A percentile compares a stretch with the other conserved stretches of the same genome.
phyloP scores from a whole-genome alignment of 2,113 vertebrate species.

The Coreoperca whiteheadi region DNA sequence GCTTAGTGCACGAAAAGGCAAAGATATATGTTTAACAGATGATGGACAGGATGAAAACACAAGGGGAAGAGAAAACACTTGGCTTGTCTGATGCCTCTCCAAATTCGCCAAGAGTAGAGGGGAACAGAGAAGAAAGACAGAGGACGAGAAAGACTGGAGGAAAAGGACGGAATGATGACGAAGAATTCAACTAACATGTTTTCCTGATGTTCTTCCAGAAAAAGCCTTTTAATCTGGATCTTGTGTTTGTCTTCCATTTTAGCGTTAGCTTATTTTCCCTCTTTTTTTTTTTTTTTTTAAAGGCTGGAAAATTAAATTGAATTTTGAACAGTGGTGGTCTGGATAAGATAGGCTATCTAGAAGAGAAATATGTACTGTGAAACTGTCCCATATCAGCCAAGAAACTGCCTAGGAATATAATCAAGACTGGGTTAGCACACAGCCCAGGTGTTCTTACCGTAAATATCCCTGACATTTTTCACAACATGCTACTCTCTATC shows the following conservation, averaged over 20 bases:
- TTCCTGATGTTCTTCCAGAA: slow-evolving; percentile 45
- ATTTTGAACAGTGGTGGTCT: background rate
- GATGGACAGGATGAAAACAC: background rate
- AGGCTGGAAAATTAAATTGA: slow-evolving; percentile 5
- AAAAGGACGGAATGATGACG: background rate
- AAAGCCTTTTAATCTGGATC: slow-evolving; percentile 24
- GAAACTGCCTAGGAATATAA: slow-evolving; percentile 25
- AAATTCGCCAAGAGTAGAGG: background rate
- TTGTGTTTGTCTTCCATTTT: slow-evolving; percentile 15
- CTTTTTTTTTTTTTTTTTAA: background rate
- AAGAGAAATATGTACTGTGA: slow-evolving; percentile 9
- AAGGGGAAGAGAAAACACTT: slow-evolving; percentile 10
- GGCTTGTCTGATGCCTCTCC: background rate
- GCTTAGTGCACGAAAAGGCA: slow-evolving; percentile 2
- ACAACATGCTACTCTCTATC: slow-evolving; percentile 10
- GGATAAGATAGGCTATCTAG: background rate
- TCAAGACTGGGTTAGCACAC: slow-evolving; percentile 21
- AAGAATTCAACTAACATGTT: slow-evolving; percentile 11
- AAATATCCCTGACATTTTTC: slow-evolving; percentile 32
- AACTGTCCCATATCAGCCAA: background rate
- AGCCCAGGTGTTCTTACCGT: slow-evolving; percentile 33
- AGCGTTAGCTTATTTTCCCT: background rate
- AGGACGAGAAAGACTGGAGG: background rate
- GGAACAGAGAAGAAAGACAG: background rate
- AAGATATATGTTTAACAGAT: slow-evolving; percentile 23